A percentile compares a stretch with the other conserved stretches of the same genome.
These are phyloP conservation scores for Pithys albifrons DNA, from an alignment of 2,113 vertebrate species.

Conservation along the genomic window DNA sequence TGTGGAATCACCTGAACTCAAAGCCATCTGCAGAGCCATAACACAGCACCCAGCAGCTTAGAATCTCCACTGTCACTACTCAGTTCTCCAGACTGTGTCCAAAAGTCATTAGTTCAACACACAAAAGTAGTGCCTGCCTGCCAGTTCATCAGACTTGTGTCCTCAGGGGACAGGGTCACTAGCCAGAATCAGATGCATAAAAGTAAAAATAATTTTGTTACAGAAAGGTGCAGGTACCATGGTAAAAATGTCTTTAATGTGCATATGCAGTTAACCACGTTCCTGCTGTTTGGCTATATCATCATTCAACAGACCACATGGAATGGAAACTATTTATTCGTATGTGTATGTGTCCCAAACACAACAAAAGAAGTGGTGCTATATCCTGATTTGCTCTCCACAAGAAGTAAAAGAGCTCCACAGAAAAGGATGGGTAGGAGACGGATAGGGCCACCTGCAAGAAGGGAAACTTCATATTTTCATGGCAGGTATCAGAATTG, in stretches of 20 bases:
- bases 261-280: rapidly evolving
- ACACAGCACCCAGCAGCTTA: neutral
- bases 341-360: neutral
- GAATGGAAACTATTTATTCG: neutral
- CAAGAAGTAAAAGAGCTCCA: neutral
- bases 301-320: neutral
- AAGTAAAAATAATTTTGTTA: neutral
- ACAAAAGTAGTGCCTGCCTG: neutral
- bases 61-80: neutral
- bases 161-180: neutral
- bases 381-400: neutral
- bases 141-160: neutral
- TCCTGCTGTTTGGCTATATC: neutral
- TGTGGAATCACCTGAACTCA: neutral
- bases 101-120: neutral
- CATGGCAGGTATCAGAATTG: neutral
- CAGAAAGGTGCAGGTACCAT: neutral
- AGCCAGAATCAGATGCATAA: neutral
- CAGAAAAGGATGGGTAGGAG: neutral
- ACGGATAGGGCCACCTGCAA: neutral
- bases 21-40: neutral
- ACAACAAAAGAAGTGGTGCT: neutral
- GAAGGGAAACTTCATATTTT: neutral
- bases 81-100: neutral
- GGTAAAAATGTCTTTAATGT: neutral